Evolutionary conservation across 1,140 invertebrate species (phyloP).

Genomic region (Aricia agestis): DNA sequence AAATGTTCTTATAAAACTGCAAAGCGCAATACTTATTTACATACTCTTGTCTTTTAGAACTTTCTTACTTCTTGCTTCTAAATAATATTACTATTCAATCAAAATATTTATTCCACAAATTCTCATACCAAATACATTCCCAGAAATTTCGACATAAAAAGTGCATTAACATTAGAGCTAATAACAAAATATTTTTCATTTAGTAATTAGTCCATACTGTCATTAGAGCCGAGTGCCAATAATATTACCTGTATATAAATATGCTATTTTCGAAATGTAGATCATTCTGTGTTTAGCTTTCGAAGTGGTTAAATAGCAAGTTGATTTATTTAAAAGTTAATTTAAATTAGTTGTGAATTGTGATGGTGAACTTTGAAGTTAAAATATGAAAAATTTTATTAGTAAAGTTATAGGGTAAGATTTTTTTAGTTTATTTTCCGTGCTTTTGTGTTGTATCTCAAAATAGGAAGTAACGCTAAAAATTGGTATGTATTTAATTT

Average conservation of each 20-base stretch:
- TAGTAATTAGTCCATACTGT: slow-evolving; percentile 1
- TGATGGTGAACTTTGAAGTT: too few species aligned
- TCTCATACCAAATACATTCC: background rate
- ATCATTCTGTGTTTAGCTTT: slow-evolving; percentile 10
- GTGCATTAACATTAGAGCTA: background rate
- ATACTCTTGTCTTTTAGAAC: too few species aligned
- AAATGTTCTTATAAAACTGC: too few species aligned
- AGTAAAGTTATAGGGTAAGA: too few species aligned
- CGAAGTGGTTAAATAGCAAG: background rate
- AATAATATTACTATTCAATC: background rate
- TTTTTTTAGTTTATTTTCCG: background rate
- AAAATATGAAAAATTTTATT: too few species aligned
- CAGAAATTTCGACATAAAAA: background rate
- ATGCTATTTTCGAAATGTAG: background rate
- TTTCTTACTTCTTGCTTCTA: too few species aligned
- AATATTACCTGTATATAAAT: background rate
- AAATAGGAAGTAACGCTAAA: background rate
- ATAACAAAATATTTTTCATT: slow-evolving; percentile 5
- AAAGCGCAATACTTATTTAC: too few species aligned
- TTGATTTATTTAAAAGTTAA: background rate
- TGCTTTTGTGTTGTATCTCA: too few species aligned
- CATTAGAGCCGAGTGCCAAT: background rate
- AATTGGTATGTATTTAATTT: background rate
- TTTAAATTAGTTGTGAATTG: too few species aligned
- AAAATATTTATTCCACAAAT: background rate